A percentile compares a stretch with the other conserved stretches of the same genome.
These are phyloP conservation scores for Camponotus pennsylvanicus DNA, from an alignment of 1,140 invertebrate genomes.

Conservation along the genomic window DNA sequence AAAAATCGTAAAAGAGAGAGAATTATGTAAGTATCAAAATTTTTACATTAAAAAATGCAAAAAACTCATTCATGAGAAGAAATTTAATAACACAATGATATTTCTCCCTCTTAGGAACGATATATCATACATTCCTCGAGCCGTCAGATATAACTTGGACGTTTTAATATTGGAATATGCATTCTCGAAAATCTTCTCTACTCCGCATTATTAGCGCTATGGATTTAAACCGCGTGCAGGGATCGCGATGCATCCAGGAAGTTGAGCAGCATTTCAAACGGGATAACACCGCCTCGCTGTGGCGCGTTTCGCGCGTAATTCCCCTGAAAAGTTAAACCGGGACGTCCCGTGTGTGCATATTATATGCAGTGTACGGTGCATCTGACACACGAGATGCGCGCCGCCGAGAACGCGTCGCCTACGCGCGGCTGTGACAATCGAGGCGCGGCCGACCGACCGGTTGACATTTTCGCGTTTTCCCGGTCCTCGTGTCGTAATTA, in stretches of 20 bases:
- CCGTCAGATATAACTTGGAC: background rate
- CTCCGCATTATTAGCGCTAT: background rate
- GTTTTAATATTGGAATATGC: background rate
- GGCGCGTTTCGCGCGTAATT: slow-evolving; percentile 55
- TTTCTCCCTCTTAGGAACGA: background rate
- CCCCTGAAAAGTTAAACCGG: slow-evolving; percentile 60
- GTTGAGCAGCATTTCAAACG: slow-evolving; percentile 47
- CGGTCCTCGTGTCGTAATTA: slow-evolving; percentile 53
- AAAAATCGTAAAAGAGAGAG: background rate
- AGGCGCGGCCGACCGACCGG: slow-evolving; percentile 26
- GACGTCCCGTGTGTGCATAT: slow-evolving; percentile 44
- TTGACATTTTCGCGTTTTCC: slow-evolving; percentile 59
- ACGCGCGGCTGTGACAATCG: slow-evolving; percentile 52
- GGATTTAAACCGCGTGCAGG: background rate
- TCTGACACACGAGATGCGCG: slow-evolving; percentile 57
- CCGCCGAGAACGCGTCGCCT: slow-evolving; percentile 46
- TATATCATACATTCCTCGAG: background rate
- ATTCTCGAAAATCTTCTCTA: background rate
- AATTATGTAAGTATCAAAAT: too few relatives aligned
- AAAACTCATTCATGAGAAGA: background rate
- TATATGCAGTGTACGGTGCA: slow-evolving; percentile 46
- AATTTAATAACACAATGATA: background rate
- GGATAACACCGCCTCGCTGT: slow-evolving; percentile 34
- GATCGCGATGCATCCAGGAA: slow-evolving; percentile 24
- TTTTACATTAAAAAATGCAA: background rate